phyloP scores from a whole-genome alignment of 2,797 vertebrate species.

The Helicolenus hilgendorfi region DNA sequence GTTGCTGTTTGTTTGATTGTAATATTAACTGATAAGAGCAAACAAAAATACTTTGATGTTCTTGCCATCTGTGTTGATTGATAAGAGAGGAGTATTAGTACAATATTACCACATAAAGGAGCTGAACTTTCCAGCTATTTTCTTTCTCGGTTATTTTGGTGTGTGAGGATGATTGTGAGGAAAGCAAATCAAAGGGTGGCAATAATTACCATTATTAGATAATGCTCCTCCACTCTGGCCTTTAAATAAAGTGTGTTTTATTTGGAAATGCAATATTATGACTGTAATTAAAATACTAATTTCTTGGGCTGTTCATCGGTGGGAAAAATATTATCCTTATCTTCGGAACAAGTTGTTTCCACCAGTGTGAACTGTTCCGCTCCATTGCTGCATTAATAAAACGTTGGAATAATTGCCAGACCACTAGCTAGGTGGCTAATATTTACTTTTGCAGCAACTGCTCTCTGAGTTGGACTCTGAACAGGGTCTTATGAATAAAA shows the following conservation, averaged over 20 bases:
- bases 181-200: slow-evolving; percentile 10
- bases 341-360: not conserved
- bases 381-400: not conserved
- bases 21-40: not conserved
- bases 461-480: not conserved
- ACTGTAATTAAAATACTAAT: slow-evolving; percentile 5
- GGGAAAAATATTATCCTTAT: not conserved
- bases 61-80: not conserved
- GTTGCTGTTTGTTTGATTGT: not conserved
- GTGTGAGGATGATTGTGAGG: not conserved
- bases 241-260: slow-evolving; percentile 28
- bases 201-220: slow-evolving; percentile 44
- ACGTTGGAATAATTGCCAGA: not conserved
- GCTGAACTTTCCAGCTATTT: not conserved
- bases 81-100: not conserved
- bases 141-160: not conserved
- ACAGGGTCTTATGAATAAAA: slow-evolving; percentile 20
- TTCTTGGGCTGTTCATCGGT: not conserved
- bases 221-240: not conserved
- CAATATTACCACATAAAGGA: not conserved
- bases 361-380: not conserved
- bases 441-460: not conserved
- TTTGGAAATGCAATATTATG: slow-evolving; percentile 6
- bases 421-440: not conserved
- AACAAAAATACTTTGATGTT: not conserved